Evolutionary conservation across 2,113 vertebrate genomes (phyloP).

Genomic region (Trogon surrucura): DNA sequence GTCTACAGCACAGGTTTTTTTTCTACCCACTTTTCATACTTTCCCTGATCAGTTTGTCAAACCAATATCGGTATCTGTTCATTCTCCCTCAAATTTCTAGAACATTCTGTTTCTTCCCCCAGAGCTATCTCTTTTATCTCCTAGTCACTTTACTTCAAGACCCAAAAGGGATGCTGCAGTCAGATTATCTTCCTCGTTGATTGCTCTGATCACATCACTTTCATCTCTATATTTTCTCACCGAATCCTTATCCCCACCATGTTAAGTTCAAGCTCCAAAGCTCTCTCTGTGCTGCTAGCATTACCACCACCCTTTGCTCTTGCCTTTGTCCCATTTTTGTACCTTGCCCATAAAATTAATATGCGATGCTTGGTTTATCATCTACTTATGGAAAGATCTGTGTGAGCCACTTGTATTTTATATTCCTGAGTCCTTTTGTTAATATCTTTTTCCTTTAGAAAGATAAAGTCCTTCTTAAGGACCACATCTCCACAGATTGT

Average conservation of each 20-base stretch:
- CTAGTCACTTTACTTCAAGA: neutral
- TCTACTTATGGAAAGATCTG: neutral
- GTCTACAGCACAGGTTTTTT: neutral
- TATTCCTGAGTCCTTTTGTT: neutral
- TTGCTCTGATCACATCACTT: neutral
- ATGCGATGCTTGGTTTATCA: neutral
- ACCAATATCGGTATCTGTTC: neutral
- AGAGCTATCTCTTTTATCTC: neutral
- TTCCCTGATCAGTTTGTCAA: neutral
- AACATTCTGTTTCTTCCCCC: neutral
- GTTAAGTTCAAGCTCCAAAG: neutral
- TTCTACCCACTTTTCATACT: neutral
- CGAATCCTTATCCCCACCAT: neutral
- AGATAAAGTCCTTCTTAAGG: neutral
- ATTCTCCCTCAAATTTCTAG: neutral
- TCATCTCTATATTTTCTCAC: neutral
- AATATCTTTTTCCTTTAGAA: neutral
- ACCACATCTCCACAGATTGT: fast-evolving
- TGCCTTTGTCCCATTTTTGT: neutral
- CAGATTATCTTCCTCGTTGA: neutral
- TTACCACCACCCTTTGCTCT: neutral
- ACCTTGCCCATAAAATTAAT: neutral
- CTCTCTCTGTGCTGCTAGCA: neutral
- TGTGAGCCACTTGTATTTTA: neutral
- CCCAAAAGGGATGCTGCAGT: neutral